Conservation (phyloP, 1,140 invertebrate genomes). For the Drosophila ogumai region DNA sequence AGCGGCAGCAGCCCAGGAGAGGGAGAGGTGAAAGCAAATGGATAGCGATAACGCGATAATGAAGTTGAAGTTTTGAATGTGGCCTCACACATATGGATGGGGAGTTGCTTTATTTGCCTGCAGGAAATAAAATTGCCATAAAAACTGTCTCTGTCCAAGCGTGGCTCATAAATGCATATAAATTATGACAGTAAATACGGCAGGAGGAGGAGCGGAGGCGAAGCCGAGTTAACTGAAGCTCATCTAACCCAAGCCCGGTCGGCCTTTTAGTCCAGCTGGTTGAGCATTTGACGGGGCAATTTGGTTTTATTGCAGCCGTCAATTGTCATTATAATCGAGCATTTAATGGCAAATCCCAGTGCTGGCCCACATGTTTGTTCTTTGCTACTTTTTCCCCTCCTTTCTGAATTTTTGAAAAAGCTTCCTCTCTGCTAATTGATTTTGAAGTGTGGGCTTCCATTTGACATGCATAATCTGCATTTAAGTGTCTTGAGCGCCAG, state of each 20-base stretch:
- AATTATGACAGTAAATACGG: conserved; percentile 58
- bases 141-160: conserved; percentile 59
- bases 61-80: conserved; percentile 67
- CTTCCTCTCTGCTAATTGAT: conserved; percentile 63
- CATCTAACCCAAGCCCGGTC: conserved; percentile 23
- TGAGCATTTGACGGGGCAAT: conserved; percentile 46
- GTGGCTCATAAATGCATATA: conserved; percentile 67
- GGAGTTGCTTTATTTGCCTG: conserved; percentile 65
- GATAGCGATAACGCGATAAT: conserved; percentile 52
- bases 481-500: conserved; percentile 42
- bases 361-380: conserved; percentile 29
- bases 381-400: background rate
- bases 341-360: conserved; percentile 54
- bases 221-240: conserved; percentile 26
- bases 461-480: conserved; percentile 53
- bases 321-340: conserved; percentile 64
- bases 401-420: conserved; percentile 23
- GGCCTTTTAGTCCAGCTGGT: conserved; percentile 51
- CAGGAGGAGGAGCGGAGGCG: background rate
- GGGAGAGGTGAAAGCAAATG: conserved; percentile 12
- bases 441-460: conserved; percentile 43
- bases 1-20: background rate
- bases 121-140: conserved; percentile 78
- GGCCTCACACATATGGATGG: conserved; percentile 25
- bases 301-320: conserved; percentile 54